Evolutionary conservation across 1,140 invertebrate genomes (phyloP).

Genomic region (Eupeodes corollae): DNA sequence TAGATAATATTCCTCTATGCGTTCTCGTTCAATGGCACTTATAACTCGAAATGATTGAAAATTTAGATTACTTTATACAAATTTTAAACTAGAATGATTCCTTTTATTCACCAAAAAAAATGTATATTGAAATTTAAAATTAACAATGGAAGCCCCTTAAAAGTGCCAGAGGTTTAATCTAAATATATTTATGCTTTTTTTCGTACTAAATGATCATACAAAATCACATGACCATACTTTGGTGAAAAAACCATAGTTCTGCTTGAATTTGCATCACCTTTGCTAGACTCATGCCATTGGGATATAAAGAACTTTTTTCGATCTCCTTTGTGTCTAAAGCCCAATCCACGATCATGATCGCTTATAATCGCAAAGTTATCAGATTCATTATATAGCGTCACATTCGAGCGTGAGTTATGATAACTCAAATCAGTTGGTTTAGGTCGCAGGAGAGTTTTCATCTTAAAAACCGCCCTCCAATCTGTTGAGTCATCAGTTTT

Average conservation of each 20-base stretch:
- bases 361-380: conserved; percentile 26
- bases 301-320: conserved; percentile 25
- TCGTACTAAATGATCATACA: conserved; percentile 30
- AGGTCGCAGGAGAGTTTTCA: conserved; percentile 12
- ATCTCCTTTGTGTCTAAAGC: conserved; percentile 31
- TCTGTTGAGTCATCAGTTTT: conserved; percentile 9
- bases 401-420: conserved; percentile 13
- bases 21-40: too few species aligned
- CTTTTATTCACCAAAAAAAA: too few species aligned
- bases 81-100: too few species aligned
- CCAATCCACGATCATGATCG: conserved; percentile 17
- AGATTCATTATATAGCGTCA: conserved; percentile 14
- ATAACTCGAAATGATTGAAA: too few species aligned
- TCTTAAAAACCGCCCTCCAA: conserved; percentile 20
- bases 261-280: conserved; percentile 14
- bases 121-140: too few species aligned
- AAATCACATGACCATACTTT: conserved; percentile 18
- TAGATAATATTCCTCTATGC: too few species aligned
- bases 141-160: too few species aligned
- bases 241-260: conserved; percentile 17
- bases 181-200: conserved; percentile 19
- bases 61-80: too few species aligned
- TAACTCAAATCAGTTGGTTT: conserved; percentile 22
- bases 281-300: conserved; percentile 1
- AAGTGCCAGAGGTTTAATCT: too few species aligned